Evolutionary conservation across 92 coral and sea anemone genomes (phyloP).

Genomic region (Zoanthus sociatus): DNA sequence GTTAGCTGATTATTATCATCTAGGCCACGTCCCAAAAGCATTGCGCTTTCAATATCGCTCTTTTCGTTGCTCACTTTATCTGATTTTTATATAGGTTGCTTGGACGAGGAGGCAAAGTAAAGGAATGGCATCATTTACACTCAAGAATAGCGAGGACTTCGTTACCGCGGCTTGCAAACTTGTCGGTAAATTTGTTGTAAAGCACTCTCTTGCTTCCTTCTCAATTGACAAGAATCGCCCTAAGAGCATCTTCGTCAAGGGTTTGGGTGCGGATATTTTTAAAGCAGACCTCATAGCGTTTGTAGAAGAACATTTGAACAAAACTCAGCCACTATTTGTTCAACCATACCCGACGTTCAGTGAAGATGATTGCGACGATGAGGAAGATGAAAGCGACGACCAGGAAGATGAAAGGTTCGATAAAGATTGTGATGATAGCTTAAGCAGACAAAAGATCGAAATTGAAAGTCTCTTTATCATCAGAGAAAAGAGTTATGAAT

Average conservation of each 20-base stretch:
- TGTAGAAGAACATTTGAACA: not conserved
- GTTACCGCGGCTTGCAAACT: constrained; percentile 6
- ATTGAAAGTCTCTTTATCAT: not conserved
- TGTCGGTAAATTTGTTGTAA: not conserved
- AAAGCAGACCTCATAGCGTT: not conserved
- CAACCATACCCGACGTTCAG: not conserved
- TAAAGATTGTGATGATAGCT: too few relatives aligned
- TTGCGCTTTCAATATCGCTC: too few relatives aligned
- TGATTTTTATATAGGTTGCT: constrained; percentile 11
- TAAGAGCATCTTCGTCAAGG: not conserved
- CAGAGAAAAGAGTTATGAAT: constrained; percentile 24
- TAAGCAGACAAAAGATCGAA: constrained; percentile 2
- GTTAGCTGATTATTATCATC: too few relatives aligned
- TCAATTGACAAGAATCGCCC: not conserved
- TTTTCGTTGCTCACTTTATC: not conserved
- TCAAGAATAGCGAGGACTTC: constrained; percentile 3
- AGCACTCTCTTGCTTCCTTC: not conserved
- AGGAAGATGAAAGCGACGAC: too few relatives aligned
- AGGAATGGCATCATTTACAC: not conserved
- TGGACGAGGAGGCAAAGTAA: constrained; percentile 26
- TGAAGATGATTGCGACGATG: not conserved
- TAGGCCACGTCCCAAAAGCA: too few relatives aligned
- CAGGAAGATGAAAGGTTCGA: too few relatives aligned
- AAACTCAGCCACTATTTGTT: not conserved
- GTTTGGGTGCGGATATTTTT: not conserved